Percentiles rank a stretch among this genome's conserved stretches.
Conservation (phyloP, 2,888 invertebrate species). For the Lathronympha strigana region DNA sequence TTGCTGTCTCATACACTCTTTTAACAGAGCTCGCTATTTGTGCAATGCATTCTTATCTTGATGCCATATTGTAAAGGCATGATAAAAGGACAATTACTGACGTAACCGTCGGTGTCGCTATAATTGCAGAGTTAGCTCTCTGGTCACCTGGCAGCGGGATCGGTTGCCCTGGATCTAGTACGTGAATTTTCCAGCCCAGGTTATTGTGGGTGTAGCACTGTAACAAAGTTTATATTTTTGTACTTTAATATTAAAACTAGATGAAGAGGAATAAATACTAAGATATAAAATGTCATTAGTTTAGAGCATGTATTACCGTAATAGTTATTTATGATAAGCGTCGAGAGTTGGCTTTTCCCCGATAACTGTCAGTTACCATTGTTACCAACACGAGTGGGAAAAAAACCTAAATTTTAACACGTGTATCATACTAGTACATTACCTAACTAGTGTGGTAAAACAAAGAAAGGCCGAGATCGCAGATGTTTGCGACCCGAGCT, state of each 20-base stretch:
- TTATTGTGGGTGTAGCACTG: conserved; percentile 97
- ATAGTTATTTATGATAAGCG: no score
- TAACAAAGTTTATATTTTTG: conserved; percentile 49
- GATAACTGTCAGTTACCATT: no score
- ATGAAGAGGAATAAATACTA: background rate
- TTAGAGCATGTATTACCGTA: no score
- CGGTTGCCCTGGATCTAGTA: conserved; percentile 88
- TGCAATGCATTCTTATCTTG: conserved; percentile 58
- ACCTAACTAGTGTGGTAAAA: no score
- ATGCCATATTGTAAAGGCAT: conserved; percentile 51
- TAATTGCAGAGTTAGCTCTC: conserved; percentile 52
- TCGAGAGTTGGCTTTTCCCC: no score
- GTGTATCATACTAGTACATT: no score
- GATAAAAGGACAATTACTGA: conserved; percentile 50
- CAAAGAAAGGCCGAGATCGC: no score
- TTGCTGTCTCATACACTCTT: conserved; percentile 15
- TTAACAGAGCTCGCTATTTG: conserved; percentile 54
- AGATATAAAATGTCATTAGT: no score
- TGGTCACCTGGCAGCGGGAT: conserved; percentile 66
- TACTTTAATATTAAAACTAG: background rate
- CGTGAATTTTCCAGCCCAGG: conserved; percentile 96
- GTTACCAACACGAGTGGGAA: no score
- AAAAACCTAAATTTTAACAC: no score
- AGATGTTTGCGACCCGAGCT: no score
- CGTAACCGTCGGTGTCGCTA: conserved; percentile 42